These are phyloP conservation scores for Betta splendens DNA, from an alignment of 2,797 vertebrate genomes.

Conservation along the genomic window DNA sequence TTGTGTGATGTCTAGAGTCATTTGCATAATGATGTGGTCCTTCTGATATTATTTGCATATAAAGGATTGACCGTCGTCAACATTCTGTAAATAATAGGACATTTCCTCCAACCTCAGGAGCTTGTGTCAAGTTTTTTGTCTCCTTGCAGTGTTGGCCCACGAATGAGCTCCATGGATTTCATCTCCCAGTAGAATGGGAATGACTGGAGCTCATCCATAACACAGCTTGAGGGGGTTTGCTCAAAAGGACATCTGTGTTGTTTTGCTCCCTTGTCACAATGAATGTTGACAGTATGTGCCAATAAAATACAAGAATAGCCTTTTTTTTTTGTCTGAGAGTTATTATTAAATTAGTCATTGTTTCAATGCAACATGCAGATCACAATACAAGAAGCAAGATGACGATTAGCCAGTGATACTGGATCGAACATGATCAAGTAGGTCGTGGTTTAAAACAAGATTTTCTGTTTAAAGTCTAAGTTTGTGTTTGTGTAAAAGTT, in stretches of 20 bases:
- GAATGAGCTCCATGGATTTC: constrained; percentile 14
- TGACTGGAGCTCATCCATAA: background rate
- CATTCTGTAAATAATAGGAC: background rate
- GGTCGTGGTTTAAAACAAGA: too few species aligned
- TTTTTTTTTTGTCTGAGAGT: background rate
- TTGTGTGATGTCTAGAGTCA: background rate
- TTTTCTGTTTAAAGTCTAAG: too few species aligned
- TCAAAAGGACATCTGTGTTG: constrained; percentile 14
- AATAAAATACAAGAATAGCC: background rate
- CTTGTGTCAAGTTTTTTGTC: too few species aligned
- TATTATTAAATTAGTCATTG: background rate
- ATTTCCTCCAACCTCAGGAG: background rate
- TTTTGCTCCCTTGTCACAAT: background rate
- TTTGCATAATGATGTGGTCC: background rate
- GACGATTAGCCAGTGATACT: too few species aligned
- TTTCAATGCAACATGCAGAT: background rate
- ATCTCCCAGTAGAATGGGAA: constrained; percentile 1
- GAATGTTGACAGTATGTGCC: background rate
- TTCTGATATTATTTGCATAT: constrained; percentile 11
- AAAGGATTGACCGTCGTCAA: background rate
- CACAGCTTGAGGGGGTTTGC: constrained; percentile 4
- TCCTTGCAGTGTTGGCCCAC: background rate
- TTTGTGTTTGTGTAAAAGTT: too few species aligned
- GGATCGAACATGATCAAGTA: too few species aligned
- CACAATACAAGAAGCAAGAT: too few species aligned